Evolutionary conservation across 92 coral and sea anemone genomes (phyloP), one percentile per base, ranked within the genome.

Genomic region (Zoanthus gigantus): DNA sequence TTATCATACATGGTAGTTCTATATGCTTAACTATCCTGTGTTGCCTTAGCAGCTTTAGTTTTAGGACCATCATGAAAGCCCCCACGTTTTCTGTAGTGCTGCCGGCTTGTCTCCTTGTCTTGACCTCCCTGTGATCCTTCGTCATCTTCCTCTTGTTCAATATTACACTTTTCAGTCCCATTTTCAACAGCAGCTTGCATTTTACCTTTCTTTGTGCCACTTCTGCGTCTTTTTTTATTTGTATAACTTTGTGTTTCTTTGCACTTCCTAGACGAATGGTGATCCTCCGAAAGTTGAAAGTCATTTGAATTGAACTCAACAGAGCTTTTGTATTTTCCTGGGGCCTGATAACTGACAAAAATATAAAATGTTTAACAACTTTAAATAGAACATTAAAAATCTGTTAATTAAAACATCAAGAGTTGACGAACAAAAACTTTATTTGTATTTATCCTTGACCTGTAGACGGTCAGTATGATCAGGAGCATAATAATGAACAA

Each of bases 341-440:
- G 98, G 48, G 96, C 95, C 68, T 96, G 98, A 91, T 96, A 96
- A 16, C 98, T 96, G 56, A 18, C 10, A 92, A 58, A 11, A 73
- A 14, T 10, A 42, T 45, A 4, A 15, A 13, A 6, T 81, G 65
- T n/a, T 37, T 60, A 50, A 42, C 28, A 13, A 34, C 30, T 79
- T 37, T 0, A 3, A 48, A 23, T 9, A 46, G 16, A 47, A 48
- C 14, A 45, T 73, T 45, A 74, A 74, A 74, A n/a, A 11, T 3
- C 8, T 4, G 5, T 47, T 47, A 47, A 47, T 47, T 23, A 23
- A 23, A 23, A 23, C 23, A 23, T 23, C 23, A 23, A 23, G 23
- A 23, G 23, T 23, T 23, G 52, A 8, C 8, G 52, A 8, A 47
- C 5, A 47, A 47, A 47, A 4, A 4, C 52, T 47, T 47, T 8